Evolutionary conservation across 2,797 vertebrate genomes (phyloP), one percentile per base, ranked within the genome.

Genomic region (Aotus griseimembra): DNA sequence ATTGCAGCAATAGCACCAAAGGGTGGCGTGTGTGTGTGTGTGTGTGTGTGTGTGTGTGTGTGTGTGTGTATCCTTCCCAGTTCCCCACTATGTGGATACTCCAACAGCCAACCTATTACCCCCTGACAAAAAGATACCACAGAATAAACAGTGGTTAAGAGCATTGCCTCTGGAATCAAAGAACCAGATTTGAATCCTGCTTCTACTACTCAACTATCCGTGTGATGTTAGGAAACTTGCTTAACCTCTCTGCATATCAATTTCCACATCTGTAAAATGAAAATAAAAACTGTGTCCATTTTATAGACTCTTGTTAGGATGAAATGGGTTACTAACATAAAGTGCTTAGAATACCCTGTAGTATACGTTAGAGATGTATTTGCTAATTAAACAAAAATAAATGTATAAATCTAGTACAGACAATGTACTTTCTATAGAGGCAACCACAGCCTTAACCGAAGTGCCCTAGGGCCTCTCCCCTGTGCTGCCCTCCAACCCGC

Each of bases 1-100:
- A 97, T 86, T 79, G 90, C 88, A 88, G 88, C 93, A 97, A 95
- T 97, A 92, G 93, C 75, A 84, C 97, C 94, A 91, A 97, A 96
- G 90, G 55, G 92, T 86, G 77, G 73, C 26, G 39, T 93, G 36
- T 41, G 22, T 61, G 28, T 61, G 30, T 33, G 30, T 33, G 61
- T 64, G 61, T 33, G 61, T 33, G 28, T 61, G 52, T 93, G 36
- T 36, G 30, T n/a, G 33, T 26, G 75, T 46, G 36, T 14, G 26
- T 20, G 77, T 88, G 15, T 17, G 15, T 52, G 77, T 89, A 83
- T 88, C 30, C 39, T 64, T 6, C 36, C 73, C 28, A 4, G 1
- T 39, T 64, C 41, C 36, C 24, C 50, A 41, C 46, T 14, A 22
- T 15, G 36, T 33, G 28, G 28, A 90, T 20, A 20, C 24, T 89